Percentiles rank a stretch among this genome's conserved stretches.
These are phyloP conservation scores for Mythimna vitellina DNA, from an alignment of 2,888 invertebrate genomes.

Conservation along the genomic window DNA sequence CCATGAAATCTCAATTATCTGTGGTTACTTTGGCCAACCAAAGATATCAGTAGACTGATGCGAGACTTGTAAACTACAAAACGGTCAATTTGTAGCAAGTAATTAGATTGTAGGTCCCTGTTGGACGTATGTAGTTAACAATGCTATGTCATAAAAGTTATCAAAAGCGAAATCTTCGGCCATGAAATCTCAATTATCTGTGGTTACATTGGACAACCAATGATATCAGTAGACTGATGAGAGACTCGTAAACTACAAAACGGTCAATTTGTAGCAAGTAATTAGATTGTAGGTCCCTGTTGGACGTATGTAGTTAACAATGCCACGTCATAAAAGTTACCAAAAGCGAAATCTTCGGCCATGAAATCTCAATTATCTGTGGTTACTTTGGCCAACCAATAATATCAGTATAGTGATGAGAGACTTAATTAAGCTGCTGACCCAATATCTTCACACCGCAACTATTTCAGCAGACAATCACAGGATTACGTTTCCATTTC, in stretches of 20 bases:
- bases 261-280: slow-evolving; percentile 3
- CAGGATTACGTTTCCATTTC: background rate
- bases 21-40: background rate
- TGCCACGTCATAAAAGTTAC: background rate
- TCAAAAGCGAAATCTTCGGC: background rate
- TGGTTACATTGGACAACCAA: background rate
- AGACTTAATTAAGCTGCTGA: background rate
- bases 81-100: slow-evolving; percentile 4
- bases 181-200: background rate
- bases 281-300: background rate
- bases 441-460: background rate
- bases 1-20: background rate
- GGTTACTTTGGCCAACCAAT: background rate
- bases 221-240: background rate
- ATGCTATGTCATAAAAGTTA: background rate
- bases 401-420: background rate
- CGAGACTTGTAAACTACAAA: slow-evolving; percentile 17
- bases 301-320: background rate
- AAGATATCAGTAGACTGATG: background rate
- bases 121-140: background rate
- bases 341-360: background rate
- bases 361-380: background rate
- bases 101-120: background rate
- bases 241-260: slow-evolving; percentile 21
- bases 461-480: background rate